These are phyloP conservation scores for Taurulus bubalis DNA, from an alignment of 2,113 vertebrate species.

Conservation along the genomic window DNA sequence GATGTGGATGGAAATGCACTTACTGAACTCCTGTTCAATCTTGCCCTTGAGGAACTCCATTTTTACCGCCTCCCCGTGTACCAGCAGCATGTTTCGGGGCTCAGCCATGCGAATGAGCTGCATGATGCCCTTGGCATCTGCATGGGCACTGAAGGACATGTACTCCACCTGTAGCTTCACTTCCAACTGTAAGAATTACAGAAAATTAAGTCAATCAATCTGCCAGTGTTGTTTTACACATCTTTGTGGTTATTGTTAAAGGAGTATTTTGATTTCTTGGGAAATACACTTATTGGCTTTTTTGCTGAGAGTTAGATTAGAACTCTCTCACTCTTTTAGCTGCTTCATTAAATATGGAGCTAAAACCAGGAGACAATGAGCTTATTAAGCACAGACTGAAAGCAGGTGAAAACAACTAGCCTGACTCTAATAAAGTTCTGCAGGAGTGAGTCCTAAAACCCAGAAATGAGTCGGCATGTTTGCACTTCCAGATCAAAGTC, in stretches of 20 bases:
- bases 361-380: background rate
- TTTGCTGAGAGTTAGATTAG: no score
- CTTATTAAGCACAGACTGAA: background rate
- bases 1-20: conserved; percentile 28
- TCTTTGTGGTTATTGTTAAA: background rate
- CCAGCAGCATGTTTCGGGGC: conserved; percentile 91
- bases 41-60: conserved; percentile 99
- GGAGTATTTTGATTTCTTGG: background rate
- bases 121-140: conserved; percentile 98
- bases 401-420: background rate
- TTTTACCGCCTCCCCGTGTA: conserved; percentile 95
- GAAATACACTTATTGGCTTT: background rate
- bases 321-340: background rate
- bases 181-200: conserved; percentile 84
- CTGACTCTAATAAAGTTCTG: background rate
- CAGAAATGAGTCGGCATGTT: background rate
- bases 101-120: conserved; percentile 98
- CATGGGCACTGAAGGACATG: conserved; percentile 98
- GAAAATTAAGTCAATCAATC: background rate
- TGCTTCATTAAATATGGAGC: background rate
- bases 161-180: conserved; percentile 99
- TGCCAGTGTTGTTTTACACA: background rate
- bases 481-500: background rate
- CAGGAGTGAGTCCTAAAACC: background rate
- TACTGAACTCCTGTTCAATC: conserved; percentile 96